Evolutionary conservation across 23 tunicate species (phyloP), one percentile per base, ranked within the genome.

Genomic region (Phallusia fumigata): DNA sequence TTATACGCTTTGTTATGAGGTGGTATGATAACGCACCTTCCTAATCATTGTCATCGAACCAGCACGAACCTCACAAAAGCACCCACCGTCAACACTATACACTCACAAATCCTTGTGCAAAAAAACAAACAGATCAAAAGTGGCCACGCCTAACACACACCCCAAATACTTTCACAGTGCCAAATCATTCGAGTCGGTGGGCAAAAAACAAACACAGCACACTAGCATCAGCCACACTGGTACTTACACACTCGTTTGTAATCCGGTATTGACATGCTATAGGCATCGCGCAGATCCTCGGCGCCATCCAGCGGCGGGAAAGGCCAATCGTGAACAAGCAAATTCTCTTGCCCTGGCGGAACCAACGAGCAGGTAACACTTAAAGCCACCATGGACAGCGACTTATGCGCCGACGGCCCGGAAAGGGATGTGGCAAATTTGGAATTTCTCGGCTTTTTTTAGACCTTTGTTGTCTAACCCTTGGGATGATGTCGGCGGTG

Each of bases 261-360:
- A 58, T 58, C 69, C 69, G 69, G 69, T 58, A 58, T 24, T 5
- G 28, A 58, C 69, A 22, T 24, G 69, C 69, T 24, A 24, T 21
- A 58, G 28, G 15, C 69, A 21, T 58, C 69, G 28, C 26, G 69
- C 69, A 21, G 28, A 22, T 58, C 69, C 13, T 74, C 77, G 30
- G 36, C 77, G 36, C 77, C 77, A 32, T 33, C 36, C 40, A 33
- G 22, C 40, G 77, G 40, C 40, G 40, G n/a, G 19, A 44, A 79
- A 0, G 83, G 83, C 72, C 44, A 32, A 52, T 79, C 83, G 40
- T 79, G 83, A 15, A 52, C 73, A 30, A 79, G 32, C 83, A 79
- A 44, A 28, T 79, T 52, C 36, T 52, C 73, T n/a, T 30, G 51
- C 36, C 73, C 83, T 79, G 53, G 50, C 28, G 28, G 28, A 58